Conservation (phyloP, 2,113 vertebrate genomes). For the Lycaon pictus region DNA sequence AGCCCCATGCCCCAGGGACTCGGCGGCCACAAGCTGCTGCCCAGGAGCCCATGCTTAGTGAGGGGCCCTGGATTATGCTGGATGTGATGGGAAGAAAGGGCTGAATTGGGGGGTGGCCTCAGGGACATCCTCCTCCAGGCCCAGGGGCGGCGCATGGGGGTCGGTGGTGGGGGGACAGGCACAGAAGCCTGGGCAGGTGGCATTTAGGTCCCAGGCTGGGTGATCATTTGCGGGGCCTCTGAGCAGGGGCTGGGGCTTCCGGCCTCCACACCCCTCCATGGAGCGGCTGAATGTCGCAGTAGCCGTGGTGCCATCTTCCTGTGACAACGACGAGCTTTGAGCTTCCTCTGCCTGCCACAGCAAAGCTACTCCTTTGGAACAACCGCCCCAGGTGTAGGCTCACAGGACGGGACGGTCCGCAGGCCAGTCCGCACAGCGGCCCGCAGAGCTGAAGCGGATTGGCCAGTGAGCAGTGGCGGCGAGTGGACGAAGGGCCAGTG, state of each 20-base stretch:
- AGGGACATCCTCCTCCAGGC: background rate
- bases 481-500: rapidly evolving
- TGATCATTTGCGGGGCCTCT: background rate
- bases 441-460: background rate
- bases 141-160: background rate
- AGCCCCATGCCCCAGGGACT: background rate
- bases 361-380: background rate
- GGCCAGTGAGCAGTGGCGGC: rapidly evolving
- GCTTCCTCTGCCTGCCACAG: background rate
- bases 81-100: background rate
- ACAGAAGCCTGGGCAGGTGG: too few relatives aligned
- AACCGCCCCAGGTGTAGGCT: too few relatives aligned
- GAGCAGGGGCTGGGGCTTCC: too few relatives aligned
- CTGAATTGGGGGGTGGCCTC: background rate
- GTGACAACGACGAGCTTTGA: rapidly evolving
- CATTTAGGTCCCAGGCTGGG: background rate
- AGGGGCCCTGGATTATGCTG: background rate
- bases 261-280: background rate
- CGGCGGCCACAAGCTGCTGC: background rate
- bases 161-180: background rate
- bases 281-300: too few relatives aligned
- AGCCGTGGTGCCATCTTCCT: rapidly evolving
- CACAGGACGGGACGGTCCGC: background rate
- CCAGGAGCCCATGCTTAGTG: background rate
- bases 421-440: background rate